phyloP scores from a whole-genome alignment of 2,888 invertebrate species.

The Acanthosepion lycidas region DNA sequence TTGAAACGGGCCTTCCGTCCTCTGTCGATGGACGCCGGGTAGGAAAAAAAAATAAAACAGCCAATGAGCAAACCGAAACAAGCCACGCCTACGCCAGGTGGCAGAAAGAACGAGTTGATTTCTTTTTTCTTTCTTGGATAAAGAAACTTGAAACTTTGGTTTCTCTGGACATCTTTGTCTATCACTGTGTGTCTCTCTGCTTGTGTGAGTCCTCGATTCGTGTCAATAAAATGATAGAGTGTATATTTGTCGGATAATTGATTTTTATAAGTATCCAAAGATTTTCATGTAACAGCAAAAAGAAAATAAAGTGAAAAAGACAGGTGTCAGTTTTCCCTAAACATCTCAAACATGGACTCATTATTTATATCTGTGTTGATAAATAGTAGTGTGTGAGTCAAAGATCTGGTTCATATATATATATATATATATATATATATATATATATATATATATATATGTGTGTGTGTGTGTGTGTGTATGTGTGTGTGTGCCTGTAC shows the following conservation, averaged over 20 bases:
- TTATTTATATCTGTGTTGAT: too few relatives aligned
- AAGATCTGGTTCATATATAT: too few relatives aligned
- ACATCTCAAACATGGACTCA: too few relatives aligned
- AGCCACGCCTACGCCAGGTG: conserved; percentile 14
- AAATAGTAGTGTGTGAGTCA: too few relatives aligned
- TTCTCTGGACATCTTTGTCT: not conserved
- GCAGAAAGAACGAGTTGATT: not conserved
- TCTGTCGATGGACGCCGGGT: not conserved
- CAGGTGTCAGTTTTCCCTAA: too few relatives aligned
- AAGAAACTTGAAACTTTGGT: not conserved
- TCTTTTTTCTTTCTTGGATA: not conserved
- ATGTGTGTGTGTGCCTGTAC: too few relatives aligned
- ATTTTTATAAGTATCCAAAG: too few relatives aligned
- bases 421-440: too few relatives aligned
- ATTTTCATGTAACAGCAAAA: too few relatives aligned
- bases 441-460: too few relatives aligned
- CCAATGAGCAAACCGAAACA: not conserved
- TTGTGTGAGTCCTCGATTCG: not conserved
- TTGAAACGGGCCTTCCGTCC: not conserved
- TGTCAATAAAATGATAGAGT: not conserved
- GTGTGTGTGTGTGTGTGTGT: too few relatives aligned
- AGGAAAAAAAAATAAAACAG: not conserved
- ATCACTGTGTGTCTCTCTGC: not conserved
- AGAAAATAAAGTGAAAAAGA: too few relatives aligned
- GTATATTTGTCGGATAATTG: not conserved